Conservation (phyloP, 2,113 vertebrate species). For the Erythrocercus mccallii region DNA sequence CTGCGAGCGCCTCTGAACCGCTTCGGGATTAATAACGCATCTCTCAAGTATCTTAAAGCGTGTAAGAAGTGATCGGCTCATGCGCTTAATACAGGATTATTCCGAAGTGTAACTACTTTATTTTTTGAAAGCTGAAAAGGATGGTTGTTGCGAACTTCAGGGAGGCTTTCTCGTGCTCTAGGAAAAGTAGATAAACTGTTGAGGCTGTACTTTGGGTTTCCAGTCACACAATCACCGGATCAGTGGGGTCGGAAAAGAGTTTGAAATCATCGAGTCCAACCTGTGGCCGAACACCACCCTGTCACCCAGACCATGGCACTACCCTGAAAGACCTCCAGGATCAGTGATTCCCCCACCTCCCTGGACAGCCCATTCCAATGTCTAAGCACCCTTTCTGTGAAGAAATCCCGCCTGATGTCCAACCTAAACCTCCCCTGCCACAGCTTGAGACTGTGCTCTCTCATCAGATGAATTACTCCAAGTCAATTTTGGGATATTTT, state of each 20-base stretch:
- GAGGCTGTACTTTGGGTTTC: not conserved
- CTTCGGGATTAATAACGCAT: not conserved
- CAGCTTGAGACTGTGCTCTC: not conserved
- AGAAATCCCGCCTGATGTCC: not conserved
- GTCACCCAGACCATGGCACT: not conserved
- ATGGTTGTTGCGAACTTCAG: not conserved
- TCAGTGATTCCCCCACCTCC: not conserved
- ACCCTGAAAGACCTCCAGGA: not conserved
- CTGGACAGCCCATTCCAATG: not conserved
- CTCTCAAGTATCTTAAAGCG: not conserved
- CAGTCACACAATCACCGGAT: not conserved
- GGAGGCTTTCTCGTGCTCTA: not conserved
- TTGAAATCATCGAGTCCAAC: not conserved
- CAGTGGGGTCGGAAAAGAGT: not conserved
- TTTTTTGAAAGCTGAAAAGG: not conserved
- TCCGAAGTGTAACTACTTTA: not conserved
- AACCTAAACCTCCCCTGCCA: not conserved
- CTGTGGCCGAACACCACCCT: fast-evolving
- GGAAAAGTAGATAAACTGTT: not conserved
- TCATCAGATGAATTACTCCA: not conserved
- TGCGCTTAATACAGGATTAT: not conserved
- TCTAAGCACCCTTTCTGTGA: not conserved
- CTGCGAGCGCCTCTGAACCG: not conserved
- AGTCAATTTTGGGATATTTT: not conserved
- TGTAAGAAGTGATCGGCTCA: not conserved